Base-by-base conservation (phyloP, 2,797 vertebrate species). In the Luscinia luscinia region DNA sequence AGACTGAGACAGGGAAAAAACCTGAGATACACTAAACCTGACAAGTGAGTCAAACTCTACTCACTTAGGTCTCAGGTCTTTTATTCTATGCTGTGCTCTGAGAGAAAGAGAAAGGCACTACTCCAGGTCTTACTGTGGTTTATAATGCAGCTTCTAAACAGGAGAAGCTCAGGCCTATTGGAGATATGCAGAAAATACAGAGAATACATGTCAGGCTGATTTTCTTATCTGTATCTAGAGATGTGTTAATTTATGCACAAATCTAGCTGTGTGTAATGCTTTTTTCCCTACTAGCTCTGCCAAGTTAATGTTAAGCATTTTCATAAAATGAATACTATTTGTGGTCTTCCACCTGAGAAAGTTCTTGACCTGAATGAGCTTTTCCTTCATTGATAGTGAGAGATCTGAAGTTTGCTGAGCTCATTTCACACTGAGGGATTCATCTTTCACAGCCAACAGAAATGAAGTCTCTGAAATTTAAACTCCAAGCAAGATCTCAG, bases 11-110 rank as follows among this genome's bases (percentile, higher is more conserved):
- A 34, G 27, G 16, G 16, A 28, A 84, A 84, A 87, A 85, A 55
- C 0, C 7, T 32, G 66, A 94, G 34, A 34, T 52, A n/a, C 5
- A 79, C 52, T 57, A 43, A 89, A 89, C 40, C 38, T 84, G 77
- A 93, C 90, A 94, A 94, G 55, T 46, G 67, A 94, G 52, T 84
- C 69, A 67, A 54, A 78, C 36, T 68, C 40, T 84, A 17, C 76
- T 79, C 30, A 23, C 30, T 69, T 70, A 87, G n/a, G 26, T 48
- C 30, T 69, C 67, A 87, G n/a, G 26, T 48, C 66, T 82, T 88
- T 38, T 73, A 57, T 63, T 67, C 15, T 40, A 84, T 7, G 9
- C 34, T 38, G 6, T 67, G 32, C 15, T 90, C 54, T 73, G 61
- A 84, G 24, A 24, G 15, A 59, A 14, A 66, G 17, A 59, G 17